phyloP scores from a whole-genome alignment of 2,113 vertebrate species.

The Perca flavescens region DNA sequence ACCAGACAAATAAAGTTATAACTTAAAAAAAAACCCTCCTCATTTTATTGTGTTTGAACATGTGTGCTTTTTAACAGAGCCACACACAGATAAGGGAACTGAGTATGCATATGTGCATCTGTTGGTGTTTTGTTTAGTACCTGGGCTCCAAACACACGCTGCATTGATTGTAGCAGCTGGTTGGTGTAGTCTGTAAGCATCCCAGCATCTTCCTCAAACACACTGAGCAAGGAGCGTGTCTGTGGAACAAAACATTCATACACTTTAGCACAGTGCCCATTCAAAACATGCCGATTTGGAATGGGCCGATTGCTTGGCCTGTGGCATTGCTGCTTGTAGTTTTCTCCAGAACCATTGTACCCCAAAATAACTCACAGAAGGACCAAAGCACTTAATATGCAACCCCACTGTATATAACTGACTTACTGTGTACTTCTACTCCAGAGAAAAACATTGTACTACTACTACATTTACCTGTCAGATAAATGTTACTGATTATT shows the following conservation, averaged over 20 bases:
- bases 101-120: neutral
- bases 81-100: neutral
- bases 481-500: too few relatives aligned
- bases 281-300: too few relatives aligned
- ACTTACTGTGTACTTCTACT: too few relatives aligned
- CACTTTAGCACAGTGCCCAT: neutral
- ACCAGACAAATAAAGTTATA: neutral
- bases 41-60: neutral
- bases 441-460: too few relatives aligned
- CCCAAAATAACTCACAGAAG: too few relatives aligned
- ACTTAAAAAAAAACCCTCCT: neutral
- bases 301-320: too few relatives aligned
- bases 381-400: too few relatives aligned
- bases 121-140: constrained; percentile 78
- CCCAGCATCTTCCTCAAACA: constrained; percentile 98
- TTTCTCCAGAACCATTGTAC: too few relatives aligned
- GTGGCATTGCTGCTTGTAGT: too few relatives aligned
- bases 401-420: too few relatives aligned
- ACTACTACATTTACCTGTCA: too few relatives aligned
- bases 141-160: constrained; percentile 97
- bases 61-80: neutral
- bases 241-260: constrained; percentile 65
- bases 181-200: constrained; percentile 98
- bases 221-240: constrained; percentile 96
- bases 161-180: constrained; percentile 96